A percentile compares a stretch with the other conserved stretches of the same genome.
These are phyloP conservation scores for Drosophila quinaria DNA, from an alignment of 2,888 invertebrate genomes.

Conservation along the genomic window DNA sequence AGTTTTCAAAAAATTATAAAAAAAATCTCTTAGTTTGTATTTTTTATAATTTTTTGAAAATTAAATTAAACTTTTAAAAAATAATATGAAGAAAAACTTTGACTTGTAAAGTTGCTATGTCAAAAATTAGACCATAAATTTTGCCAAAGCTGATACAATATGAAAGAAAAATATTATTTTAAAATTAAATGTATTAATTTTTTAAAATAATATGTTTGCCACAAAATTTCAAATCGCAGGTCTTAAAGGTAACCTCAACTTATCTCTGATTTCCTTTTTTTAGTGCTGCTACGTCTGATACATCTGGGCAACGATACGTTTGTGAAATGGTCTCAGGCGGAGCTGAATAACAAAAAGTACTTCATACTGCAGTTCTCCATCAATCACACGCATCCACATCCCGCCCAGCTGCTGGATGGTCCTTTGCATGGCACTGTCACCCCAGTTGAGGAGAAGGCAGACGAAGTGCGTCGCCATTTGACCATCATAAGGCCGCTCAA, in stretches of 20 bases:
- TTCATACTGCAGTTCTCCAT: constrained; percentile 83
- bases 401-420: constrained; percentile 65
- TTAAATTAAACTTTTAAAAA: too few relatives aligned
- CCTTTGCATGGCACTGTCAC: constrained; percentile 75
- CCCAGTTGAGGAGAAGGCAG: constrained; percentile 72
- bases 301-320: constrained; percentile 80
- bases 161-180: not conserved
- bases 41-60: too few relatives aligned
- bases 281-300: constrained; percentile 79
- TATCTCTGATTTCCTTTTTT: not conserved
- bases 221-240: too few relatives aligned
- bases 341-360: constrained; percentile 81
- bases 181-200: not conserved
- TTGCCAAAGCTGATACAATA: too few relatives aligned
- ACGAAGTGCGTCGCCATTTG: constrained; percentile 75
- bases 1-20: too few relatives aligned
- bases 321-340: constrained; percentile 83
- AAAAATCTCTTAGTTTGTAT: too few relatives aligned
- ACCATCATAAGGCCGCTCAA: constrained; percentile 73
- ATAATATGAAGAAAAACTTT: too few relatives aligned
- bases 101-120: too few relatives aligned
- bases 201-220: too few relatives aligned
- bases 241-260: not conserved
- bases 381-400: constrained; percentile 82
- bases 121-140: too few relatives aligned